These are phyloP conservation scores for Dolichomitus sp. DNA, from an alignment of 2,888 invertebrate species.

Conservation along the genomic window DNA sequence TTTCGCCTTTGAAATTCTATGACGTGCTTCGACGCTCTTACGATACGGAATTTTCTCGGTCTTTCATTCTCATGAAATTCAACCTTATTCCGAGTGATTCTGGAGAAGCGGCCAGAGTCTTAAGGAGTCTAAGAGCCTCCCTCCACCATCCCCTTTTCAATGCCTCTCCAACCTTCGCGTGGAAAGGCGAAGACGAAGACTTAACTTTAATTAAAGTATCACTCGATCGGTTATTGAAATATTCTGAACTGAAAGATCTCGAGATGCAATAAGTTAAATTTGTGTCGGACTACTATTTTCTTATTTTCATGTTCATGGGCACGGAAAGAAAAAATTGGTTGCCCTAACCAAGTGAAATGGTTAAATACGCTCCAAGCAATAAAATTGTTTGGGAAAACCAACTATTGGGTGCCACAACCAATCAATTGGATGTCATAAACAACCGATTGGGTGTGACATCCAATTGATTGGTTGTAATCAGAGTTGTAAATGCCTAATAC, in stretches of 20 bases:
- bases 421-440: too few relatives aligned
- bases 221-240: conserved; percentile 48
- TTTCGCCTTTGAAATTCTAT: conserved; percentile 30
- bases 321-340: too few relatives aligned
- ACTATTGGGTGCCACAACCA: too few relatives aligned
- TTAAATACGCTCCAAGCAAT: too few relatives aligned
- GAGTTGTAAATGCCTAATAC: too few relatives aligned
- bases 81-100: conserved; percentile 38
- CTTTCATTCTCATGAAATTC: conserved; percentile 26
- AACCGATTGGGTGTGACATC: too few relatives aligned
- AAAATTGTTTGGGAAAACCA: too few relatives aligned
- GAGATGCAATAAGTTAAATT: not conserved
- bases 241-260: not conserved
- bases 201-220: conserved; percentile 58
- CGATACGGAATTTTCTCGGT: conserved; percentile 39
- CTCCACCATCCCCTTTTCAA: not conserved
- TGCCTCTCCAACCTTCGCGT: not conserved
- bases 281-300: not conserved
- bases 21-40: conserved; percentile 10
- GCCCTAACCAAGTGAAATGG: too few relatives aligned
- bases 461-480: too few relatives aligned
- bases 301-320: not conserved
- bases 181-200: not conserved
- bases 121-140: conserved; percentile 3
- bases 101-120: conserved; percentile 11